Evolutionary conservation across 92 coral and sea anemone species (phyloP), one percentile per base, ranked within the genome.

Genomic region (Diadumene lineata): DNA sequence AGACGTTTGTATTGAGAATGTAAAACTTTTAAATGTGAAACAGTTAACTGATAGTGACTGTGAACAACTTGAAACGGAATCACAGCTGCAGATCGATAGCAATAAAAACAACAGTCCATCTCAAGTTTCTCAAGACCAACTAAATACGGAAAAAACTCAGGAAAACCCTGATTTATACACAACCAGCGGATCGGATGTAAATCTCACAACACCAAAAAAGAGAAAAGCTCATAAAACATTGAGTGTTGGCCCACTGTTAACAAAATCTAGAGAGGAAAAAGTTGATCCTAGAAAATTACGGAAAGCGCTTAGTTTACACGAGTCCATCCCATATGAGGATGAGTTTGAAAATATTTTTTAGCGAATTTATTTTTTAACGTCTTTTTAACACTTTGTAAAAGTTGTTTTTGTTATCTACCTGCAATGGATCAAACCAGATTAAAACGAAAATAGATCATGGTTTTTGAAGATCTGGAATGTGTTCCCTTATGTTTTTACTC

Each of bases 281-380:
- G 0, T 11, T 19, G 46, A 64, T 1, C 2, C 25, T 4, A 24
- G 2, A 1, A 67, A 67, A 34, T 56, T 67, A 38, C 23, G 72
- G 33, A 67, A 67, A 48, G 23, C 72, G 0, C 2, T 11, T 15
- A 67, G 72, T 21, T 1, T 13, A 15, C 31, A 1, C 56, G 57
- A 48, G 55, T 1, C 30, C 7, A n/a, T 43, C 21, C 55, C 21
- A 4, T 43, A 33, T 28, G 43, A 2, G 27, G 27, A 67, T 18
- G 72, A 48, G 11, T 67, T 43, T 67, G 72, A 67, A 34, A 30
- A 62, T 28, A 62, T 62, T 0, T 62, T 62, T 62, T 62, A 30
- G 18, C 29, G 23, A 31, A 19, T 4, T 28, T 6, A n/a, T n/a
- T n/a, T n/a, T n/a, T n/a, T 58, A 0, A 18, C 64, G 22, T 22